Base-by-base conservation (phyloP, 2,113 vertebrate species). In the Leucoraja erinaceus region DNA sequence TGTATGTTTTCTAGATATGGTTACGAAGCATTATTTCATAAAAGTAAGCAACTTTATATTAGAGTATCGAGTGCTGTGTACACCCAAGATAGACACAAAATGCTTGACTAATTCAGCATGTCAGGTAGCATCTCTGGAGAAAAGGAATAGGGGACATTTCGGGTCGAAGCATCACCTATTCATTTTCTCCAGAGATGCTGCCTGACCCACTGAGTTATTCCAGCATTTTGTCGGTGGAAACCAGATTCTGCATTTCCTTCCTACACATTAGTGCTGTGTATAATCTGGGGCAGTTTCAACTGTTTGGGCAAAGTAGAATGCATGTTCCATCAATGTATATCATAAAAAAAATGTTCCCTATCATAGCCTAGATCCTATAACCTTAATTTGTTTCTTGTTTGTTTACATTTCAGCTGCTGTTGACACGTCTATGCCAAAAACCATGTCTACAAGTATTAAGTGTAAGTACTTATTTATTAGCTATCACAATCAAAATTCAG, bases 341-440 rank as follows among this genome's bases (percentile, higher is more conserved):
- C 10, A 31, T 77, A 11, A 33, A 12, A 14, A 31, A 77, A 77
- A 33, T 54, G 68, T 4, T 91, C 22, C n/a, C 90, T 47, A 54
- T 54, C 7, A 54, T 72, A 28, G 31, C 54, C 38, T 38, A 72
- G 22, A 74, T 91, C 33, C 33, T n/a, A 28, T 54, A 28, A 54
- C 54, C 38, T 91, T 91, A 66, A 91, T 54, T 91, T 94, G 31
- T n/a, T 86, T 86, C 83, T 28, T 93, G 63, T 47, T 76, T 76
- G 74, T 79, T 6, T 78, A 18, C 76, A 88, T 95, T 93, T 93
- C 95, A 95, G 95, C 93, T 93, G 94, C 94, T 95, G 95, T 95
- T 95, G 95, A 96, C 94, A 94, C 95, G 94, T 95, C 94, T 93
- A 94, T 93, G 93, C 94, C 94, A 7, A 94, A 94, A 93, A 95